Base-by-base conservation (phyloP, 2,888 invertebrate species). In the Laspeyria flexula region DNA sequence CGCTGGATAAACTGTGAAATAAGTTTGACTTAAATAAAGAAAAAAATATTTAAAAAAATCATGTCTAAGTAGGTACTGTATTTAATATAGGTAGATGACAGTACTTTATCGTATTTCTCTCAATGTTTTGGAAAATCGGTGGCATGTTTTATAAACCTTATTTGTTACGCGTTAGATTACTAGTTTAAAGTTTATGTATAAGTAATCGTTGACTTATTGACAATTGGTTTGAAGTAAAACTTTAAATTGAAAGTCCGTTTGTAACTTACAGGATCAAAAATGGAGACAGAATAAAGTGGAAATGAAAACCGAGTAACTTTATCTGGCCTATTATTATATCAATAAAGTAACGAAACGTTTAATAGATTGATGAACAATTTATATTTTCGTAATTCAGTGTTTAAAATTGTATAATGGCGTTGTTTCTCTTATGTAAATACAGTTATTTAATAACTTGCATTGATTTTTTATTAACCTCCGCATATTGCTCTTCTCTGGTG, bases 271-370 rank as follows among this genome's bases (percentile, higher is more conserved):
- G 91, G 91, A 91, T 67, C 91, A 89, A 78, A 91, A 90, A 76
- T 91, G 91, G 91, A 80, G 91, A 75, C 90, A 88, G 75, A 90
- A 85, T 79, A 91, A 90, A 83, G 72, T 78, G 73, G 90, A 90
- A 75, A 71, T 79, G 58, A 89, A 89, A 81, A 75, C 81, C 51
- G 86, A 88, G 49, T 87, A 81, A 80, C 55, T 62, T 65, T 62
- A 48, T 60, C 48, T 47, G 60, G 57, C 49, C 65, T 55, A 52
- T 62, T 59, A 66, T 63, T 66, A 64, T 45, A 51, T 50, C 43
- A 40, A 44, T 11, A 43, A 25, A 60, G 47, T 52, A 58, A 70
- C 68, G 48, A 59, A 66, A 62, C 66, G 65, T 65, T 51, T 59
- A 65, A 57, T 54, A 60, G 46, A 68, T 60, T 52, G 55, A 60